These are phyloP conservation scores for Oscheius sp. DNA, from an alignment of 2,888 invertebrate genomes.

Conservation along the genomic window DNA sequence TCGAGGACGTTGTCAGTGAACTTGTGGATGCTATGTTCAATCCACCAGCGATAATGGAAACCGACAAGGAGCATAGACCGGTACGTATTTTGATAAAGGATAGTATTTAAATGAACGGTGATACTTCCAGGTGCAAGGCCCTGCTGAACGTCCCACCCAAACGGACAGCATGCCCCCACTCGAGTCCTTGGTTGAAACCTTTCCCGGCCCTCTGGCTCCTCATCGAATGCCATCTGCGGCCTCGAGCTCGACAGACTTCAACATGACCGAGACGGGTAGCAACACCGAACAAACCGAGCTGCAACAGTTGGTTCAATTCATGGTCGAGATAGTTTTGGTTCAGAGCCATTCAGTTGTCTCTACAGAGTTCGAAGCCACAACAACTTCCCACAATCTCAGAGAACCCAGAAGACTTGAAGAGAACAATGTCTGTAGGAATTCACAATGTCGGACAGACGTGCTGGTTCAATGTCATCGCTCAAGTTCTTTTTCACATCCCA, in stretches of 20 bases:
- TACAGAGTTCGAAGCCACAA: conserved; percentile 8
- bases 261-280: not conserved
- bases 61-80: not conserved
- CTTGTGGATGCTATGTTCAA: conserved; percentile 3
- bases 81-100: not conserved
- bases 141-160: conserved; percentile 10
- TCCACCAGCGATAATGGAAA: not conserved
- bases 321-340: not conserved
- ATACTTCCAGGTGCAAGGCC: conserved; percentile 11
- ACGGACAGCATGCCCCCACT: conserved; percentile 13
- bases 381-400: conserved; percentile 17
- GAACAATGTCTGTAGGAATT: conserved; percentile 37
- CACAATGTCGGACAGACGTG: conserved; percentile 53
- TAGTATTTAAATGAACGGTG: not conserved
- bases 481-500: conserved; percentile 41
- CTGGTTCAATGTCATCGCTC: conserved; percentile 52
- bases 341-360: conserved; percentile 37
- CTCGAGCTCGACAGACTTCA: no score
- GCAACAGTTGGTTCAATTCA: conserved; percentile 11
- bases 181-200: not conserved
- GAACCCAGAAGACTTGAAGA: conserved; percentile 33
- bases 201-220: not conserved
- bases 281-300: conserved; percentile 29
- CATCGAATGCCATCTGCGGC: not conserved
- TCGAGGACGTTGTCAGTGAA: conserved; percentile 8